Percentiles rank a stretch among this genome's conserved stretches.
These are phyloP conservation scores for Diplogasteroides magnus DNA, from an alignment of 1,140 invertebrate species.

Conservation along the genomic window DNA sequence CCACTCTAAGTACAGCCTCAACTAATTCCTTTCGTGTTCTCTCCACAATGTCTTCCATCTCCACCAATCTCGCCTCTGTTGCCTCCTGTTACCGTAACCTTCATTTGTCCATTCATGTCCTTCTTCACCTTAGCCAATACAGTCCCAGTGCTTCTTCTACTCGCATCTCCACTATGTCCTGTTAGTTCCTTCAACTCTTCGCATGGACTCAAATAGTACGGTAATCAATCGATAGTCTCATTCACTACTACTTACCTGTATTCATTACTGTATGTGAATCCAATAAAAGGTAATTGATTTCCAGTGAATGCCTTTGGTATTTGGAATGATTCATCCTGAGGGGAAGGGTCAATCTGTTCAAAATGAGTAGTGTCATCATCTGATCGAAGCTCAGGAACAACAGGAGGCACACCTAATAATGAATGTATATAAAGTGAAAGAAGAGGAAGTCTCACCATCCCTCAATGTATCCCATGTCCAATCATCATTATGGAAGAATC, in stretches of 20 bases:
- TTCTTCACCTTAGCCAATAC: neutral
- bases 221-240: neutral
- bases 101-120: neutral
- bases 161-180: conserved; percentile 6
- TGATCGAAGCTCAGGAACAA: conserved; percentile 85
- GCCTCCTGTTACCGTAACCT: neutral
- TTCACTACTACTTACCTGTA: conserved; percentile 23
- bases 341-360: conserved; percentile 84
- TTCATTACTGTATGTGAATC: conserved; percentile 82
- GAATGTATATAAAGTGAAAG: neutral
- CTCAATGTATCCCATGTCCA: conserved; percentile 95
- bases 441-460: conserved; percentile 65
- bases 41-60: neutral
- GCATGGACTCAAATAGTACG: neutral
- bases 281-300: conserved; percentile 96
- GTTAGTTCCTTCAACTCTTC: neutral
- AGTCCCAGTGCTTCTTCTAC: conserved; percentile 3
- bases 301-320: conserved; percentile 93
- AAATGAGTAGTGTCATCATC: conserved; percentile 98
- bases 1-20: neutral
- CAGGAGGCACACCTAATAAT: conserved; percentile 74
- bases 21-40: neutral
- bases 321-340: conserved; percentile 76
- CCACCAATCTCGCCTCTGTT: neutral
- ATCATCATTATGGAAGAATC: conserved; percentile 90